Percentiles rank a stretch among this genome's conserved stretches.
phyloP scores from a whole-genome alignment of 2,888 invertebrate genomes.

The Plagiodera versicolora region DNA sequence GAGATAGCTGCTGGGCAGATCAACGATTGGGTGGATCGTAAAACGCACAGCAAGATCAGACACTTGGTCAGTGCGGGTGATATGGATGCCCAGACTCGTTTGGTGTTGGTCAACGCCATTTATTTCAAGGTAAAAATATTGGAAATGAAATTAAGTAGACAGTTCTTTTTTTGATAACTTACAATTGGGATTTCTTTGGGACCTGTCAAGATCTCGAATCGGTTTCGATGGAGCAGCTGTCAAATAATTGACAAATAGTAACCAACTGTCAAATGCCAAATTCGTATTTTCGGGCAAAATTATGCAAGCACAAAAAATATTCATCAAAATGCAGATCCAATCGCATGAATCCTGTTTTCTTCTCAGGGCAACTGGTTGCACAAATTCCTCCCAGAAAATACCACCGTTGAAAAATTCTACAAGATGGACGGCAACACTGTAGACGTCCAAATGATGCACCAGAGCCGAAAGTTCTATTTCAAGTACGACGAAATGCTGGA shows the following conservation, averaged over 20 bases:
- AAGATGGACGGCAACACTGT: slow-evolving; percentile 58
- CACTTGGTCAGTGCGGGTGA: slow-evolving; percentile 67
- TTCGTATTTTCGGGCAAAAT: too few relatives aligned
- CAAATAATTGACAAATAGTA: too few relatives aligned
- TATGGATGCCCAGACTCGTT: slow-evolving; percentile 60
- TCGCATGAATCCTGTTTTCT: too few relatives aligned
- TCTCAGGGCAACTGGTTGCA: slow-evolving; percentile 70
- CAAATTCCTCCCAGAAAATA: slow-evolving; percentile 64
- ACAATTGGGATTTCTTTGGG: too few relatives aligned
- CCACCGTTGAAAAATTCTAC: slow-evolving; percentile 67
- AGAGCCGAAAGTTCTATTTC: slow-evolving; percentile 59
- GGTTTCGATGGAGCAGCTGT: too few relatives aligned
- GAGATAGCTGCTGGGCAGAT: slow-evolving; percentile 65
- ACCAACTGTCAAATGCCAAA: too few relatives aligned
- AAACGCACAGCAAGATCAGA: slow-evolving; percentile 82
- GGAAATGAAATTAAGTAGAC: not conserved
- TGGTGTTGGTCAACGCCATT: slow-evolving; percentile 81
- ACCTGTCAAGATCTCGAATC: too few relatives aligned
- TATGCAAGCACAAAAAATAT: too few relatives aligned
- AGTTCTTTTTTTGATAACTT: too few relatives aligned
- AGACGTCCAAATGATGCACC: slow-evolving; percentile 74
- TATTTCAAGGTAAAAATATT: slow-evolving; percentile 70
- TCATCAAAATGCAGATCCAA: too few relatives aligned
- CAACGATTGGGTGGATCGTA: slow-evolving; percentile 77
- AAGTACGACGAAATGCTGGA: slow-evolving; percentile 58